Conservation (phyloP, 2,113 vertebrate species). For the Gasterosteus aculeatus region DNA sequence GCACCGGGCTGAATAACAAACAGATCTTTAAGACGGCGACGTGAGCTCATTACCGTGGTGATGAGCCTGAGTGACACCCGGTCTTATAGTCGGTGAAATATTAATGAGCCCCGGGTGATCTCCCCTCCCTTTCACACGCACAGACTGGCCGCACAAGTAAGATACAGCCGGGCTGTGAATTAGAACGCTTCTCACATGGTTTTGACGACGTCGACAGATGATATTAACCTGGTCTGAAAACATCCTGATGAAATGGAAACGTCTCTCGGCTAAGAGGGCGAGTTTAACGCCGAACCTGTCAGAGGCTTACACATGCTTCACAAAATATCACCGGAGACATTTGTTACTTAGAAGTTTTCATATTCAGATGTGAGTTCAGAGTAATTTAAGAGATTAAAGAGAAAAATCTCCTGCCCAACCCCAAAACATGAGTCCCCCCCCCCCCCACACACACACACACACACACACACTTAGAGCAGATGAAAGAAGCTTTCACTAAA, state of each 20-base stretch:
- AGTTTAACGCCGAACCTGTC: constrained; percentile 42
- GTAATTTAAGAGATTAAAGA: constrained; percentile 71
- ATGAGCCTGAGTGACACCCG: constrained; percentile 66
- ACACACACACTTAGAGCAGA: constrained; percentile 35
- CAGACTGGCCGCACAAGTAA: constrained; percentile 42
- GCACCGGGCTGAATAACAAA: constrained; percentile 66
- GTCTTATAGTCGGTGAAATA: constrained; percentile 69
- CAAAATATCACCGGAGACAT: constrained; percentile 23
- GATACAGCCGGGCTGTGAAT: constrained; percentile 23
- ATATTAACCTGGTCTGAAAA: constrained; percentile 54
- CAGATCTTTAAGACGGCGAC: constrained; percentile 58
- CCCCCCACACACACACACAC: constrained; percentile 13
- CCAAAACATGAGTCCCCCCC: constrained; percentile 30
- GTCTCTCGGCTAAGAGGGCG: constrained; percentile 29
- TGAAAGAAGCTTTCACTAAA: constrained; percentile 65
- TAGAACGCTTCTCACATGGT: constrained; percentile 39
- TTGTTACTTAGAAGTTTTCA: constrained; percentile 45
- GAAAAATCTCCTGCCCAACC: constrained; percentile 39
- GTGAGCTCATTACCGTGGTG: constrained; percentile 61
- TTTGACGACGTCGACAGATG: constrained; percentile 59
- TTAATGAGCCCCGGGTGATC: constrained; percentile 65
- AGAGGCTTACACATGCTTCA: constrained; percentile 41
- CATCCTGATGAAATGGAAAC: constrained; percentile 64
- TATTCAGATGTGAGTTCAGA: constrained; percentile 55
- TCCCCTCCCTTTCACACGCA: constrained; percentile 28